These are phyloP conservation scores for Rotaria sp. DNA, from an alignment of 2,888 invertebrate species.

Conservation along the genomic window DNA sequence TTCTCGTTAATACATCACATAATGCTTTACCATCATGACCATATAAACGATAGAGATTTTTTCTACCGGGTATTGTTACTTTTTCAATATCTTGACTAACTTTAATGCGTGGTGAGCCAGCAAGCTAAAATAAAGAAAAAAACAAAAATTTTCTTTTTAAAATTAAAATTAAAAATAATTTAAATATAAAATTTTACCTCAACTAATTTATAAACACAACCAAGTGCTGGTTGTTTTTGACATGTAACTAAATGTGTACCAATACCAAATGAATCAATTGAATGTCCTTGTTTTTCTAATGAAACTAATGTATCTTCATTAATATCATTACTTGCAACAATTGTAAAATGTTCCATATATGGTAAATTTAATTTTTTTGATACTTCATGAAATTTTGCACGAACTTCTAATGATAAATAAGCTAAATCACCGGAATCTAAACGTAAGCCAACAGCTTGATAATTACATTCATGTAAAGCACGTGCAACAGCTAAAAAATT, in stretches of 20 bases:
- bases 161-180: not conserved
- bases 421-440: slow-evolving; percentile 95
- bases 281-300: slow-evolving; percentile 83
- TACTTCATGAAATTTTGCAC: slow-evolving; percentile 72
- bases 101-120: slow-evolving; percentile 81
- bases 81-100: slow-evolving; percentile 92
- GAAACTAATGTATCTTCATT: slow-evolving; percentile 96
- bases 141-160: slow-evolving; percentile 20
- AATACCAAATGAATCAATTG: slow-evolving; percentile 91
- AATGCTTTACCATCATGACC: slow-evolving; percentile 57
- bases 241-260: slow-evolving; percentile 97
- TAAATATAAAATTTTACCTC: not conserved
- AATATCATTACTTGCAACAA: slow-evolving; percentile 95
- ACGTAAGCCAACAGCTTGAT: slow-evolving; percentile 78
- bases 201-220: slow-evolving; percentile 83
- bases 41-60: slow-evolving; percentile 67
- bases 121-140: slow-evolving; percentile 65
- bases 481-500: slow-evolving; percentile 62
- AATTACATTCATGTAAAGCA: slow-evolving; percentile 81
- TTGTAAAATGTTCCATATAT: slow-evolving; percentile 77
- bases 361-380: slow-evolving; percentile 69
- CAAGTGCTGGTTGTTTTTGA: slow-evolving; percentile 90
- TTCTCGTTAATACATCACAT: slow-evolving; percentile 36
- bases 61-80: slow-evolving; percentile 90
- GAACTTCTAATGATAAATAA: slow-evolving; percentile 78